Evolutionary conservation across 2,888 invertebrate genomes (phyloP), one percentile per base, ranked within the genome.

Genomic region (Lamellibrachia columna): DNA sequence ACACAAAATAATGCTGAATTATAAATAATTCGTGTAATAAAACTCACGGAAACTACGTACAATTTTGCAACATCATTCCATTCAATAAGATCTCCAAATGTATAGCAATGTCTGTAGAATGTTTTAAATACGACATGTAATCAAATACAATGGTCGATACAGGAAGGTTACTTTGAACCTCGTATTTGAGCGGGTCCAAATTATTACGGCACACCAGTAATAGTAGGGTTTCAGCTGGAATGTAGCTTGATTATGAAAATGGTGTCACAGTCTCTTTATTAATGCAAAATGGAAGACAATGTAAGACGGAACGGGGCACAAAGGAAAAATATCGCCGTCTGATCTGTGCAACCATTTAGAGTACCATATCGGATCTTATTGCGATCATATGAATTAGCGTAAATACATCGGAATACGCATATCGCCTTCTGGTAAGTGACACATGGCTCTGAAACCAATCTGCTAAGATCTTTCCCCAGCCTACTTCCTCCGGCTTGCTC

Each of bases 211-310:
- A 75, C 75, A 75, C 75, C 75, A 15, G 75, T 75, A 22, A 22
- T 4, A 75, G 75, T 75, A 75, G 75, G 75, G 75, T 75, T 22
- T 75, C 3, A 75, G n/a, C 75, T 22, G 75, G 75, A 15, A 75
- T 75, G 75, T 75, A 75, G 75, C 75, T 75, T 75, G 75, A 75
- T 75, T 75, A 75, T 75, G 75, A 75, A 75, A 75, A 75, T 75
- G 75, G 75, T 75, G 75, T 6, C n/a, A n/a, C 75, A 75, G 22
- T 75, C 75, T 75, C 75, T 75, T 75, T 75, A 75, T 75, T 75
- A 75, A 75, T 75, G 75, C 75, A 75, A 75, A 75, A 75, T 75
- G 75, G 75, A 75, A 75, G 75, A 75, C 75, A 75, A 75, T 22
- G 75, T 75, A 75, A 75, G 75, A 75, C 22, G 75, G 11, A 22